Base-by-base conservation (phyloP, 2,113 vertebrate species). In the Limnothrissa miodon region DNA sequence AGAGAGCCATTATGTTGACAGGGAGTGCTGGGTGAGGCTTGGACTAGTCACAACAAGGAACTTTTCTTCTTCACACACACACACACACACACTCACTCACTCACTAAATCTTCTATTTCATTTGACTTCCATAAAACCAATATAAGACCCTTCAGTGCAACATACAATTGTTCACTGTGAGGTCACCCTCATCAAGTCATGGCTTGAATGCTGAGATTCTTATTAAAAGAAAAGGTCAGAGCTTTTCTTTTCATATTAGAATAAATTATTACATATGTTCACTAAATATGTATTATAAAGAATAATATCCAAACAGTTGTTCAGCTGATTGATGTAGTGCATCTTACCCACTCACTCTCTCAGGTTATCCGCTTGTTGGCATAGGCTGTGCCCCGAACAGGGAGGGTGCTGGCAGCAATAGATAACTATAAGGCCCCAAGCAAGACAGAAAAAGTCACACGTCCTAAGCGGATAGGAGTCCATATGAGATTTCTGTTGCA, bases 401-500 rank as follows among this genome's bases (percentile, higher is more conserved):
- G 51, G 21, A n/a, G 66, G 33, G 29, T 39, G 1, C 29, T 25
- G 59, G 25, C 23, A 25, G 8, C 59, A 62, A 62, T n/a, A 62
- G 59, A 62, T 62, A 4, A 56, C 51, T 17, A 36, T 15, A 10
- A 11, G 25, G 25, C 15, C 29, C 29, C 48, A 8, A 56, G 8
- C 39, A 33, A 59, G 78, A 74, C 81, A 83, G 70, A 42, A 66
- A 81, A 81, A 83, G 81, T 39, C 81, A 82, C 66, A 78, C 25
- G 29, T 29, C 10, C 53, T 80, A 45, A 80, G 74, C 39, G 74
- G 86, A 85, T 87, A 74, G 84, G 80, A 51, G 84, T 84, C 86
- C 86, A 90, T 83, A 82, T 84, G 90, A 89, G 81, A 88, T 90
- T 90, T 92, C 90, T 89, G 86, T 83, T 87, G 66, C 6, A 85